Base-by-base conservation (phyloP, 2,797 vertebrate genomes). In the Natrix natrix region DNA sequence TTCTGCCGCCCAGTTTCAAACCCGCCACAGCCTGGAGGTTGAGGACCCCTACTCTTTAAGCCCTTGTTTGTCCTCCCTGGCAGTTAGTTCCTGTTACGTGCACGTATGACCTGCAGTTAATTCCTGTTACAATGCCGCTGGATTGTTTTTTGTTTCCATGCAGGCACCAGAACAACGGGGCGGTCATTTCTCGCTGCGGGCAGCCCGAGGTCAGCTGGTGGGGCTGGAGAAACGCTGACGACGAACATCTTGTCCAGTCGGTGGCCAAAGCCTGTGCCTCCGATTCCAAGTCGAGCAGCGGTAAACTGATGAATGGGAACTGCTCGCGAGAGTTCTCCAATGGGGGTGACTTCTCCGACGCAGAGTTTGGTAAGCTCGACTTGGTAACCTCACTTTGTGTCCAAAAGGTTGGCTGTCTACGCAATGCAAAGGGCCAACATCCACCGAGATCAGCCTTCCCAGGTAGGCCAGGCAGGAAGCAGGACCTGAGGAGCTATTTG, bases 191-290 rank as follows among this genome's bases (percentile, higher is more conserved):
- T 24, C 99, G 99, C 95, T 99, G 99, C 0, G 98, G 99, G n/a
- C 99, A 99, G 96, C 99, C 99, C 0, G 99, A 99, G 97, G 99
- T 99, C 96, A 99, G 99, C 97, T 99, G 99, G 99, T 99, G 99
- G 99, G 99, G 99, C 93, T 99, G 99, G 99, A 98, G 99, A 91
- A 99, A 99, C 0, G 99, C 99, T 0, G 99, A 99, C 1, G 99
- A 99, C 0, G 99, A 99, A 94, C 99, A 99, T 96, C 98, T 99
- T 86, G 99, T 99, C 55, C 99, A 99, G 95, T 99, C 99, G 6
- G 98, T 99, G 26, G 99, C 99, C 97, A 99, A 98, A 97, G 99
- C 99, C 86, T 99, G 99, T 56, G 98, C 99, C 5, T 98, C 98
- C n/a, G 99, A 99, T 96, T 97, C 97, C 5, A 98, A 97, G 93